Conservation (phyloP, 2,797 vertebrate species). For the Sylvilagus floridanus region DNA sequence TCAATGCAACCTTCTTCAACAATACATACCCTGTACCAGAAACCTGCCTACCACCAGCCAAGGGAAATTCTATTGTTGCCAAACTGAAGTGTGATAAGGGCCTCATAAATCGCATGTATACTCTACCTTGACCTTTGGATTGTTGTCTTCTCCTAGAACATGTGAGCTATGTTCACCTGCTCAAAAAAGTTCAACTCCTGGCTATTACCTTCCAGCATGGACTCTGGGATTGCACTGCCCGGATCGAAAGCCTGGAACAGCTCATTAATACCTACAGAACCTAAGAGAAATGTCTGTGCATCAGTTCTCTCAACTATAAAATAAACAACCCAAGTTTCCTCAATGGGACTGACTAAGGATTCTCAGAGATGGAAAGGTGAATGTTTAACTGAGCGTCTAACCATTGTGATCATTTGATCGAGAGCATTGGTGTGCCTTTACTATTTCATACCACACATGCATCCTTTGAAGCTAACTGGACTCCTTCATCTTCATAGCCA, state of each 20-base stretch:
- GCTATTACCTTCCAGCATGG: background rate
- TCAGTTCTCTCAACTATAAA: background rate
- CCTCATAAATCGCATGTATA: background rate
- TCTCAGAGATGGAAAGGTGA: background rate
- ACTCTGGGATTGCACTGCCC: background rate
- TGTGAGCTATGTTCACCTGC: fast-evolving
- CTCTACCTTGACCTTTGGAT: background rate
- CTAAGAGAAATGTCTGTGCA: background rate
- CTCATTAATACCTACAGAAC: background rate
- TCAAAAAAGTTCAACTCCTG: background rate
- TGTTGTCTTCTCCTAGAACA: background rate
- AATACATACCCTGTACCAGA: background rate
- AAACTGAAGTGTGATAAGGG: background rate
- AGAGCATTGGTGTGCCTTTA: background rate
- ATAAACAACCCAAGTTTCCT: background rate
- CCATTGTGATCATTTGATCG: background rate
- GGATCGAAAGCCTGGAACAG: background rate
- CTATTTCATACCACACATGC: background rate
- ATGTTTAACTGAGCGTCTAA: background rate
- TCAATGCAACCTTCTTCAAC: background rate
- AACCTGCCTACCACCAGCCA: background rate
- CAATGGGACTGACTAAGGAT: background rate
- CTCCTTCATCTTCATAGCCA: background rate
- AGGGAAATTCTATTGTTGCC: background rate
- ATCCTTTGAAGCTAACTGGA: background rate